Evolutionary conservation across 37 sponge, comb jelly and placozoan species (phyloP), one percentile per base, ranked within the genome.

Genomic region (Geodia barretti): DNA sequence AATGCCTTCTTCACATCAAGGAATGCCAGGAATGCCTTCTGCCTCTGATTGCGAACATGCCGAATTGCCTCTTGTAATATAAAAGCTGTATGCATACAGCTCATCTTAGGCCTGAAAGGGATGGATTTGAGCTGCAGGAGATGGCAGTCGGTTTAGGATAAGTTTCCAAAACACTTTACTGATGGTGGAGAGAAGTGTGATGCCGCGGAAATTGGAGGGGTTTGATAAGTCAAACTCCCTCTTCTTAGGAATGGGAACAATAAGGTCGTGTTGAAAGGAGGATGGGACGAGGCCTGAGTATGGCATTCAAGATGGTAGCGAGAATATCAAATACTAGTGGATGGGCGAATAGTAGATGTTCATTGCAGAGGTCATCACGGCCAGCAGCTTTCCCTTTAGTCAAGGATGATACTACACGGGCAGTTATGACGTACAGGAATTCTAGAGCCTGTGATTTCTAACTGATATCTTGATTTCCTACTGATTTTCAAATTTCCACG

Each of bases 131-230:
- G 26, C 26, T 2, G n/a, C 26, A 1, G 64, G 9, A 5, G n/a
- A n/a, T 3, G 4, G 64, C 3, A 62, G 64, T 2, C 64, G 64
- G 3, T 8, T 3, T 5, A 62, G 64, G 64, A 62, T 62, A 1
- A 62, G 3, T 5, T 62, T 62, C 64, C 26, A n/a, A 5, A 62
- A 5, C 7, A 62, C 7, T 62, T 62, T 62, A 2, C 7, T 28
- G 3, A 62, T 5, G 64, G 4, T 5, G 26, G 64, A 62, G 1
- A 8, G 64, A 5, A 62, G 64, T 3, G 64, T 62, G 70, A 69
- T 69, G 37, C 70, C 70, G 2, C 70, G 37, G 7, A 34, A 69
- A 35, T 69, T 69, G 32, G 70, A 69, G 7, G 70, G 70, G 34
- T 69, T 11, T 4, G 70, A 1, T 2, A 11, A 35, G 32, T 69